phyloP scores from a whole-genome alignment of 2,113 vertebrate species.

The Cyprinodon tularosa region DNA sequence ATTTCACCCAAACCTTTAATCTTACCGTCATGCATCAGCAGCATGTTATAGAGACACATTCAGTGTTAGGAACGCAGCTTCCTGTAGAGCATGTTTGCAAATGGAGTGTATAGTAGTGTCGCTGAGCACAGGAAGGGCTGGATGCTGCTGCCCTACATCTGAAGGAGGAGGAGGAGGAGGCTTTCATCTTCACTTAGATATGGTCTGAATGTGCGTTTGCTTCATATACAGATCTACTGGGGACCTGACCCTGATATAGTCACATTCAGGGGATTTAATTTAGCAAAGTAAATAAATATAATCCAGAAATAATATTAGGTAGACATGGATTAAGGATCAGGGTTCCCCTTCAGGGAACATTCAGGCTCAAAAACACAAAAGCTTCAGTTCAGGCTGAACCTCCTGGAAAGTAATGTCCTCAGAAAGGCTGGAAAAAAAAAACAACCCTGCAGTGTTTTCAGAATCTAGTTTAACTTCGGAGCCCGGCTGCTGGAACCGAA shows the following conservation, averaged over 20 bases:
- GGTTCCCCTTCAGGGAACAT: background rate
- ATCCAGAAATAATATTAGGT: background rate
- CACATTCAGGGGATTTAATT: background rate
- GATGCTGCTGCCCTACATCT: conserved; percentile 63
- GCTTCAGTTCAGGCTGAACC: background rate
- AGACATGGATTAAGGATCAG: background rate
- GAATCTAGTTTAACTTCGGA: conserved; percentile 32
- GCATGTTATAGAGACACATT: background rate
- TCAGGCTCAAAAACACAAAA: background rate
- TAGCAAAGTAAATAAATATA: background rate
- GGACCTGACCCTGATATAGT: background rate
- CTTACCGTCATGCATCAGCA: background rate
- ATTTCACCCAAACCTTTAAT: background rate
- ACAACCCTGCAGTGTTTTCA: background rate
- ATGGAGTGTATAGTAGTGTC: conserved; percentile 8
- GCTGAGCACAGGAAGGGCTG: conserved; percentile 19
- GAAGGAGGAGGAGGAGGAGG: conserved; percentile 62
- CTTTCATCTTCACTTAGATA: conserved; percentile 65
- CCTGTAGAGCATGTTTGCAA: background rate
- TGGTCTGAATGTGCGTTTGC: conserved; percentile 40
- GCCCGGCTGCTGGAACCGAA: conserved; percentile 43
- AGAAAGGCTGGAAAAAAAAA: background rate
- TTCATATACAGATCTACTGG: conserved; percentile 3
- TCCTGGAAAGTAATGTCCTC: background rate
- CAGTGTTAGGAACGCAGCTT: background rate